Evolutionary conservation across 1,140 invertebrate genomes (phyloP), one percentile per base, ranked within the genome.

Genomic region (Caenorhabditis brenneri): DNA sequence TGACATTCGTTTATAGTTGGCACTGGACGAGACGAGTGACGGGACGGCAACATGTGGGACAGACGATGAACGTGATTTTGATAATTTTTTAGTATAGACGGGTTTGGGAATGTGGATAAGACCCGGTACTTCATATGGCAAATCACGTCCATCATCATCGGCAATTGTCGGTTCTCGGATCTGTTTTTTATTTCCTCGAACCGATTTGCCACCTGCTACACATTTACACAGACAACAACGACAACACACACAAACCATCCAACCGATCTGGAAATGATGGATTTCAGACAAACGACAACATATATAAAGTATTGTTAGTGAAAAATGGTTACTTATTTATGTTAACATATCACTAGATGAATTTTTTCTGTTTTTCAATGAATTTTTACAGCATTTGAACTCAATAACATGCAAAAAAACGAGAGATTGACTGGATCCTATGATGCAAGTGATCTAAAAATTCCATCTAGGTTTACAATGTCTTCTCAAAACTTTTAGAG

Each of bases 221-320:
- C 65, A 74, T 74, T 74, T 74, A 74, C 65, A 74, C 9, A 74
- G 36, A 74, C 65, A 74, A 74, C 65, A 74, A 74, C 65, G 65
- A 74, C 65, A 74, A 74, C 65, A 74, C 36, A 74, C 36, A 74
- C 65, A 74, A 74, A 74, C 65, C 65, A 74, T 74, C 65, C 65
- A 74, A 74, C 65, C 15, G 22, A 74, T 74, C 65, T 74, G 65
- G 29, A 74, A 74, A 42, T 42, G 15, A 36, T n/a, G 19, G 31
- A 33, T 33, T 65, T 33, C 12, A 29, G 16, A 58, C 53, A 65
- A 12, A n/a, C 33, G 31, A 65, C 58, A 36, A n/a, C 3, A 22
- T n/a, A n/a, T n/a, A n/a, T n/a, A n/a, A n/a, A n/a, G n/a, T n/a
- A n/a, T n/a, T n/a, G n/a, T n/a, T n/a, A n/a, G n/a, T n/a, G n/a